phyloP scores from a whole-genome alignment of 1,140 invertebrate genomes.

The Drosophila pectinifera region DNA sequence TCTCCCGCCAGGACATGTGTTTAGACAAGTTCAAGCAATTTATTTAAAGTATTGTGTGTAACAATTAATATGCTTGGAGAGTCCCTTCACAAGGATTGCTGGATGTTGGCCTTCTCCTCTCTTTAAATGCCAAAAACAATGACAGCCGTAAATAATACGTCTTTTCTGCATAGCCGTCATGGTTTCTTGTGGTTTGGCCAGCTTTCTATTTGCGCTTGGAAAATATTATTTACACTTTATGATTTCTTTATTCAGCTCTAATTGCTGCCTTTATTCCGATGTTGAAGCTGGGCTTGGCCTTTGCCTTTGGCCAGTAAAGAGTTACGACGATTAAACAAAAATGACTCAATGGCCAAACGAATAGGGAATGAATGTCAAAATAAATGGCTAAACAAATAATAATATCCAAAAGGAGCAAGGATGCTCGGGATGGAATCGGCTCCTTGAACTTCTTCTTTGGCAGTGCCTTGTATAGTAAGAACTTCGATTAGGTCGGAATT shows the following conservation, averaged over 20 bases:
- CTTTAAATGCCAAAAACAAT: slow-evolving; percentile 66
- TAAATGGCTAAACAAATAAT: slow-evolving; percentile 19
- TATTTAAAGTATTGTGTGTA: slow-evolving; percentile 57
- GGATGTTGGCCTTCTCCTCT: slow-evolving; percentile 48
- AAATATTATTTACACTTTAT: slow-evolving; percentile 80
- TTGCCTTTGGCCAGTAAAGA: slow-evolving; percentile 14
- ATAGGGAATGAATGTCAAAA: slow-evolving; percentile 35
- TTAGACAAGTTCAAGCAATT: slow-evolving; percentile 26
- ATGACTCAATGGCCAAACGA: slow-evolving; percentile 12
- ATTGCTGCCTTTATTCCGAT: slow-evolving; percentile 66
- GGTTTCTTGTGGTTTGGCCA: slow-evolving; percentile 32
- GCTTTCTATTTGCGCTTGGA: slow-evolving; percentile 65
- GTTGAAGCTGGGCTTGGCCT: slow-evolving; percentile 23
- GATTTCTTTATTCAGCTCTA: slow-evolving; percentile 79
- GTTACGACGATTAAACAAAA: slow-evolving; percentile 20
- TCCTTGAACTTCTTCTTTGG: neutral
- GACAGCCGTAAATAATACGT: slow-evolving; percentile 69
- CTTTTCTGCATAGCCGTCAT: neutral
- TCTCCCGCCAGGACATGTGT: slow-evolving; percentile 11
- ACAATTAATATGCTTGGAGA: slow-evolving; percentile 67
- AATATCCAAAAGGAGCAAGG: neutral
- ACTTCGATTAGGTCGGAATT: no score
- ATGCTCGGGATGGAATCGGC: neutral
- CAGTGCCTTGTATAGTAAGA: neutral
- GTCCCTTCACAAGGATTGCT: slow-evolving; percentile 52